Base-by-base conservation (phyloP, 2,113 vertebrate genomes). In the Mus spicilegus region DNA sequence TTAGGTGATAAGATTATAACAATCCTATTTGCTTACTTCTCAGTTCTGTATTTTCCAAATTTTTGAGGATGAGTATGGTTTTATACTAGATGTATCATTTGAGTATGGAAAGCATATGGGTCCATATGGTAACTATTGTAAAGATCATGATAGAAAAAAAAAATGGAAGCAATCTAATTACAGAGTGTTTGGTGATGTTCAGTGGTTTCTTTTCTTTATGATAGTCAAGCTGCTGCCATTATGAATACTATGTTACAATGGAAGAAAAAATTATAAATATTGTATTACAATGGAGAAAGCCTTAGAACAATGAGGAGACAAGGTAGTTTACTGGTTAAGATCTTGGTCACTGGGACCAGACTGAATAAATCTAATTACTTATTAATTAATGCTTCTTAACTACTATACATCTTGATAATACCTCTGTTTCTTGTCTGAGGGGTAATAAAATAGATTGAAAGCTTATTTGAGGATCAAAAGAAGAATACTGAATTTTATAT, bases 181-280 rank as follows among this genome's bases (percentile, higher is more conserved):
- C 14, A 26, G 67, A 81, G 89, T 89, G 51, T 96, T 89, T 96
- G 90, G 67, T 70, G 93, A 95, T 81, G n/a, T 4, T 51, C 85
- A 93, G 94, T 70, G 30, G n/a, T n/a, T n/a, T n/a, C n/a, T 95
- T 88, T 91, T 7, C 77, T 69, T 69, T 96, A 84, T 89, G 72
- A 76, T 70, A 36, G 36, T 89, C 56, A 91, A 91, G 51, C 16
- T 95, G 12, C 54, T 65, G 87, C 90, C 87, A 76, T 73, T 82
- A 70, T 77, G 51, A 87, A 7, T 75, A 88, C 46, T 87, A 65
- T 46, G 36, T n/a, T 28, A 33, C 19, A 91, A 86, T 51, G 80
- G 93, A 92, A 80, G 30, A 67, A 90, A 87, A 87, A 61, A 19
- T 73, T 39, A 39, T 39, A n/a, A n/a, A 9, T 73, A 39, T 73